Base-by-base conservation (phyloP, 2,888 invertebrate genomes). In the Molanna angustata region DNA sequence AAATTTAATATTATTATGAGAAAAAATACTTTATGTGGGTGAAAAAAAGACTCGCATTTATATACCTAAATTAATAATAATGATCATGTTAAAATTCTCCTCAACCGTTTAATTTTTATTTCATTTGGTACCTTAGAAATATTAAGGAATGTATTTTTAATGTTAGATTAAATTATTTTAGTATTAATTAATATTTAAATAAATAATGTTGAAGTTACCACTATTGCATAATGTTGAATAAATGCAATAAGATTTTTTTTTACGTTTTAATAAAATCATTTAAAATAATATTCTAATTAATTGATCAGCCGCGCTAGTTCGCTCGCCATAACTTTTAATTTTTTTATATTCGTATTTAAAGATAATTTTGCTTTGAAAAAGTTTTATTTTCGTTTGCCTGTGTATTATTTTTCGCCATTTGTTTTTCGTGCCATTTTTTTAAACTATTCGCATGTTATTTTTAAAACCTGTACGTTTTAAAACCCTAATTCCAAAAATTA, bases 401-500 rank as follows among this genome's bases (percentile, higher is more conserved):
- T 27, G 11, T 27, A n/a, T n/a, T n/a, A n/a, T 27, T 27, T 27
- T 7, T 37, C 27, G 47, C 47, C 47, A 47, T 47, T 37, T 20
- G 22, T 37, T 17, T 21, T 14, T 11, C n/a, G 47, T 47, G 47
- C 47, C 47, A 47, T 47, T 37, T 31, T 37, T 35, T 9, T n/a
- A 17, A 18, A 3, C n/a, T 17, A 20, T 18, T 7, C 19, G 18
- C 17, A 9, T 47, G 33, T 37, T 20, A 16, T 45, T 27, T 4
- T 27, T 22, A 11, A 11, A 9, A 9, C 11, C 27, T 35, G 21
- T 32, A 7, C 22, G 21, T 22, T 11, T 11, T 3, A 17, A 13
- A 7, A 33, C 14, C 47, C 37, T 47, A 17, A 47, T 47, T 47
- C 47, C 47, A 47, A 47, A 47, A 40, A 47, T 14, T 13, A 16